Evolutionary conservation across 2,797 vertebrate genomes (phyloP).

Genomic region (Erethizon dorsatum): DNA sequence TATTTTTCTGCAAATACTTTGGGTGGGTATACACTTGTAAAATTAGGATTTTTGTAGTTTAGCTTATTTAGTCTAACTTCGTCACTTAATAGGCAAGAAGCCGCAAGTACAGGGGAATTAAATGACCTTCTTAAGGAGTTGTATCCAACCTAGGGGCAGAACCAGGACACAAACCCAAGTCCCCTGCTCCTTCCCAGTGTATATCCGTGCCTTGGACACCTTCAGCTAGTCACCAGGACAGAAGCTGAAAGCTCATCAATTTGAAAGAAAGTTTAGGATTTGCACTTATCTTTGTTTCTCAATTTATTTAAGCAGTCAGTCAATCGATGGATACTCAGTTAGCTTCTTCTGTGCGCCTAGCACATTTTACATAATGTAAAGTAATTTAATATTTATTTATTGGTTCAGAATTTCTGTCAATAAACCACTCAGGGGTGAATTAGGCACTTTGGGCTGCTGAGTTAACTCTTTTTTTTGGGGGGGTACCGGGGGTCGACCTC

Average conservation of each 20-base stretch:
- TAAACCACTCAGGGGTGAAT: slow-evolving; percentile 19
- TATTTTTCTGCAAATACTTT: slow-evolving; percentile 44
- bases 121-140: slow-evolving; percentile 35
- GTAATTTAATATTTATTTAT: slow-evolving; percentile 77
- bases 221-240: neutral
- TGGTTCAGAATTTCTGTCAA: slow-evolving; percentile 66
- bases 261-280: slow-evolving; percentile 64
- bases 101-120: neutral
- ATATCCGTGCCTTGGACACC: neutral
- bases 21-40: slow-evolving; percentile 1
- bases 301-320: slow-evolving; percentile 66
- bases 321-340: slow-evolving; percentile 72
- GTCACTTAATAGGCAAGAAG: neutral
- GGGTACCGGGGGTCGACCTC: too few species aligned
- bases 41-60: slow-evolving; percentile 45
- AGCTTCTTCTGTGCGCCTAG: slow-evolving; percentile 44
- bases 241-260: neutral
- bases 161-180: neutral
- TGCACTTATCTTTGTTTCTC: slow-evolving; percentile 49
- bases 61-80: slow-evolving; percentile 12
- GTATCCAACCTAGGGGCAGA: neutral
- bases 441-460: neutral
- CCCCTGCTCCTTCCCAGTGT: neutral
- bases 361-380: slow-evolving; percentile 71
- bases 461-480: slow-evolving; percentile 3